A percentile compares a stretch with the other conserved stretches of the same genome.
Evolutionary conservation across 2,888 invertebrate species (phyloP).

Genomic region (Choristoneura rosaceana): DNA sequence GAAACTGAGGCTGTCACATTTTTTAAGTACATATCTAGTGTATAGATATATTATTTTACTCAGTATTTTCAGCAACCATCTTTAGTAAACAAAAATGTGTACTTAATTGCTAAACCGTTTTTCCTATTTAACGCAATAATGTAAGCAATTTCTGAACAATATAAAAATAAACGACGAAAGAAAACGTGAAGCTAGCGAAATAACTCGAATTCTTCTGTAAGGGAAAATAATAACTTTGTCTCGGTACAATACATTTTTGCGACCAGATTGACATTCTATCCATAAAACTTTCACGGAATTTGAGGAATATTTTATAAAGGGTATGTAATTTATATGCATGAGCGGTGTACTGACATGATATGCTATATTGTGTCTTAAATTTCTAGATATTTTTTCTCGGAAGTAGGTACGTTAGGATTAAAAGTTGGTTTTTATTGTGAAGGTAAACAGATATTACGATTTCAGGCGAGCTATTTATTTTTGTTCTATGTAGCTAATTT

Average conservation of each 20-base stretch:
- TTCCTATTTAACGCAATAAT: not conserved
- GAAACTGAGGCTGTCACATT: no score
- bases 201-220: constrained; percentile 25
- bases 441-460: not conserved
- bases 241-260: constrained; percentile 33
- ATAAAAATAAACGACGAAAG: constrained; percentile 6
- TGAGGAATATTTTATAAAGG: constrained; percentile 27
- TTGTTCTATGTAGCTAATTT: not conserved
- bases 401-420: not conserved
- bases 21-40: no score
- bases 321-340: constrained; percentile 21
- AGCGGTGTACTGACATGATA: constrained; percentile 10
- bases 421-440: not conserved
- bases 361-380: constrained; percentile 6
- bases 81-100: not conserved
- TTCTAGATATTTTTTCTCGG: not conserved
- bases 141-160: constrained; percentile 2
- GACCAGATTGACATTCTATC: constrained; percentile 38
- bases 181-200: constrained; percentile 17
- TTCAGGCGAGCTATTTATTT: not conserved
- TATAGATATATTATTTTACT: not conserved
- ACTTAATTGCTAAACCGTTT: no score
- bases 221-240: constrained; percentile 34
- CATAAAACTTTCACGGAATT: constrained; percentile 33
- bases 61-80: not conserved